phyloP scores from a whole-genome alignment of 2,113 vertebrate genomes.

The Nyctereutes procyonoides region DNA sequence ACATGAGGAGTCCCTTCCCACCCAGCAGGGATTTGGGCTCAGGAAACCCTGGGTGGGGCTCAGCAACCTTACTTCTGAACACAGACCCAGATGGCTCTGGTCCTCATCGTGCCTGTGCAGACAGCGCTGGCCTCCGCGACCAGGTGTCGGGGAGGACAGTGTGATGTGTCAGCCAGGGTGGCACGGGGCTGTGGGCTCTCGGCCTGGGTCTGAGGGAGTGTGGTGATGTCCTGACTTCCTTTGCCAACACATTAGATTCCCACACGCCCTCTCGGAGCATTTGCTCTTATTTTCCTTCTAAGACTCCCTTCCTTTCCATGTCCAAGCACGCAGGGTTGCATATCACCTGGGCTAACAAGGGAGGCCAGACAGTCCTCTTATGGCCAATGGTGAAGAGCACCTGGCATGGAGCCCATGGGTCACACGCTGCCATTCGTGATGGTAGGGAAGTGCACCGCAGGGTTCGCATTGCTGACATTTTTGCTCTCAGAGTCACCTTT shows the following conservation, averaged over 20 bases:
- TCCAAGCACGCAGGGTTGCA: neutral
- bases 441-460: neutral
- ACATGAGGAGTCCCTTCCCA: neutral
- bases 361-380: neutral
- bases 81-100: neutral
- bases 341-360: too few relatives aligned
- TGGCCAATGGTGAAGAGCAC: neutral
- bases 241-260: neutral
- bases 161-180: accelerated
- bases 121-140: neutral
- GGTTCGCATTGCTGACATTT: neutral
- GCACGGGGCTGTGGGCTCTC: neutral
- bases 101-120: neutral
- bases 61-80: neutral
- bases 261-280: neutral
- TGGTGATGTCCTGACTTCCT: neutral
- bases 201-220: neutral
- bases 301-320: neutral
- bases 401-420: neutral
- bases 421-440: accelerated
- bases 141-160: neutral
- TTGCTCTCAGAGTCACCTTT: neutral
- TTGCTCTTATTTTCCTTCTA: neutral
- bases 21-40: neutral
- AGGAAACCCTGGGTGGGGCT: neutral